phyloP scores from a whole-genome alignment of 1,140 invertebrate genomes.

The Hydropsyche tenuis region DNA sequence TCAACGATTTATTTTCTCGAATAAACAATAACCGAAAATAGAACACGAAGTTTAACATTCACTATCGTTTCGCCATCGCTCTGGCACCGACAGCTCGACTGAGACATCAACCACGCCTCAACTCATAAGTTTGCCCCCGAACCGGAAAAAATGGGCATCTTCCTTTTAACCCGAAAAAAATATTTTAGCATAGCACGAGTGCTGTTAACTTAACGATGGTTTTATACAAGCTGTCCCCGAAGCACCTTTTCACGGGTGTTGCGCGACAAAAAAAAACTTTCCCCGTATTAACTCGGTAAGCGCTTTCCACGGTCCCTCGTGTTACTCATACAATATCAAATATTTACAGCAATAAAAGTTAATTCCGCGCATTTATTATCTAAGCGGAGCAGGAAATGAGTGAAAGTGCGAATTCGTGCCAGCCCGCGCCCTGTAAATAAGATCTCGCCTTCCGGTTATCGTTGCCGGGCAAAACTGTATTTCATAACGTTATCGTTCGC shows the following conservation, averaged over 20 bases:
- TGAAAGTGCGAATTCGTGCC: not conserved
- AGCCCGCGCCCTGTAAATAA: not conserved
- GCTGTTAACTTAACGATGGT: conserved; percentile 28
- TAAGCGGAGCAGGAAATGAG: not conserved
- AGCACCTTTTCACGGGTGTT: conserved; percentile 4
- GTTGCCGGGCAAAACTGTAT: not conserved
- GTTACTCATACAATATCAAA: conserved; percentile 15
- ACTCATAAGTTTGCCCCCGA: conserved; percentile 10
- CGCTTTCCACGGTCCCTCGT: not conserved
- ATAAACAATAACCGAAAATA: too few species aligned
- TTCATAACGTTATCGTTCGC: not conserved
- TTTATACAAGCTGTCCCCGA: conserved; percentile 25
- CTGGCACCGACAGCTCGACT: conserved; percentile 9
- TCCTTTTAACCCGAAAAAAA: conserved; percentile 17
- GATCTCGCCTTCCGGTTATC: not conserved
- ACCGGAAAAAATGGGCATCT: conserved; percentile 16
- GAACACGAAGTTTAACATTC: too few species aligned
- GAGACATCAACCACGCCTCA: conserved; percentile 25
- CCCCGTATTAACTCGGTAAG: conserved; percentile 12
- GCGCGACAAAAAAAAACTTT: conserved; percentile 19
- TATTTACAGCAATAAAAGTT: conserved; percentile 28
- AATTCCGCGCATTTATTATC: conserved; percentile 19
- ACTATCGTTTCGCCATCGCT: not conserved
- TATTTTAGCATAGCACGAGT: conserved; percentile 15
- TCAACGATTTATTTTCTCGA: too few species aligned